Percentiles rank a stretch among this genome's conserved stretches.
Evolutionary conservation across 2,113 vertebrate species (phyloP).

Genomic region (Falcunculus frontatus): DNA sequence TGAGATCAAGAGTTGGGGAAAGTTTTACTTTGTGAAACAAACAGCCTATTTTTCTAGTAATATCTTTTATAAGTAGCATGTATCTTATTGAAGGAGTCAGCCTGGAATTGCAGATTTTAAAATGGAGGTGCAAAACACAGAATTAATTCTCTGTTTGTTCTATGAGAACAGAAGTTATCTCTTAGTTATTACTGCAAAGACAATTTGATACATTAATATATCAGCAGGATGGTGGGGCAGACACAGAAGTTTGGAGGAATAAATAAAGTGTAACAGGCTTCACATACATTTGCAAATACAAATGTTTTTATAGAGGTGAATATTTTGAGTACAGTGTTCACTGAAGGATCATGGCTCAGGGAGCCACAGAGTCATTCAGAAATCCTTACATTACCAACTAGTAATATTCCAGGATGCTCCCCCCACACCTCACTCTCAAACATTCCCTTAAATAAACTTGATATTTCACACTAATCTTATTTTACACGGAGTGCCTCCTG

Average conservation of each 20-base stretch:
- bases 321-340: background rate
- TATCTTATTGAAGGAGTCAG: background rate
- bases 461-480: background rate
- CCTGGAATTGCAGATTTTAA: background rate
- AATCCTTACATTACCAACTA: background rate
- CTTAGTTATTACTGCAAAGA: background rate
- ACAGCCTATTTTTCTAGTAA: background rate
- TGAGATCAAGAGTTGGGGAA: background rate
- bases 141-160: background rate
- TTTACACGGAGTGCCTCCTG: background rate
- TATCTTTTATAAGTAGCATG: background rate
- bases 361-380: background rate
- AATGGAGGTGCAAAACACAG: background rate
- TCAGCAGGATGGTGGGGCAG: background rate
- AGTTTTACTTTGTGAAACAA: slow-evolving; percentile 13
- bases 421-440: background rate
- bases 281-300: background rate
- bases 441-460: background rate
- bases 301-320: background rate
- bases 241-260: background rate
- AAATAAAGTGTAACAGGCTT: background rate
- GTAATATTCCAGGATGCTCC: background rate
- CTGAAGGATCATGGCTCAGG: background rate
- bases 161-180: background rate
- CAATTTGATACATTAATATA: background rate